phyloP scores from a whole-genome alignment of 2,113 vertebrate species.

The Nothocercus nigrocapillus region DNA sequence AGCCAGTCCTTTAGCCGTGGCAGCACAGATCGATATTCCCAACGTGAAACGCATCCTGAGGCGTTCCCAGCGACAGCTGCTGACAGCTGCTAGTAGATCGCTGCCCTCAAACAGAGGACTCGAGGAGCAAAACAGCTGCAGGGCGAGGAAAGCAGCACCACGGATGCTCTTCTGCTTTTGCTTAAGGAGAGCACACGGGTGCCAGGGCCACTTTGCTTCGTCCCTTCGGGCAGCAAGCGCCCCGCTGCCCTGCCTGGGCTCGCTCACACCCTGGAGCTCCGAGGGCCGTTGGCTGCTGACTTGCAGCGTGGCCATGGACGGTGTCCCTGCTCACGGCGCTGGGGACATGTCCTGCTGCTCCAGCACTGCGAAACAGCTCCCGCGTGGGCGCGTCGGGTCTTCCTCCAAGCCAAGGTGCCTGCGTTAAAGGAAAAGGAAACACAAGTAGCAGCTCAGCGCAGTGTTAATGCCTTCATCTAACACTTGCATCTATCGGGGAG shows the following conservation, averaged over 20 bases:
- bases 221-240: not conserved
- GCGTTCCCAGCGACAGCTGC: not conserved
- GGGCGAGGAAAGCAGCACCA: fast-evolving
- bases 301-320: fast-evolving
- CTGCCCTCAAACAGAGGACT: not conserved
- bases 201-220: not conserved
- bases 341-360: not conserved
- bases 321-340: fast-evolving
- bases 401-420: not conserved
- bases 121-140: fast-evolving
- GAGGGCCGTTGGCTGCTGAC: not conserved
- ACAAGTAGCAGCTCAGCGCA: not conserved
- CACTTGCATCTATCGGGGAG: not conserved
- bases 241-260: fast-evolving
- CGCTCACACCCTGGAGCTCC: fast-evolving
- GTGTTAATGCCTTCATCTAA: too few relatives aligned
- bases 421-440: not conserved
- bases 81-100: not conserved
- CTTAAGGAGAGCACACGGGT: not conserved
- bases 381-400: not conserved
- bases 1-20: not conserved
- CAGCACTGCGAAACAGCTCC: fast-evolving
- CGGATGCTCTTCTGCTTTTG: not conserved
- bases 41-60: not conserved
- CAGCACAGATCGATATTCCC: not conserved